phyloP scores from a whole-genome alignment of 23 tunicate genomes.

The Trididemnum nubilum region DNA sequence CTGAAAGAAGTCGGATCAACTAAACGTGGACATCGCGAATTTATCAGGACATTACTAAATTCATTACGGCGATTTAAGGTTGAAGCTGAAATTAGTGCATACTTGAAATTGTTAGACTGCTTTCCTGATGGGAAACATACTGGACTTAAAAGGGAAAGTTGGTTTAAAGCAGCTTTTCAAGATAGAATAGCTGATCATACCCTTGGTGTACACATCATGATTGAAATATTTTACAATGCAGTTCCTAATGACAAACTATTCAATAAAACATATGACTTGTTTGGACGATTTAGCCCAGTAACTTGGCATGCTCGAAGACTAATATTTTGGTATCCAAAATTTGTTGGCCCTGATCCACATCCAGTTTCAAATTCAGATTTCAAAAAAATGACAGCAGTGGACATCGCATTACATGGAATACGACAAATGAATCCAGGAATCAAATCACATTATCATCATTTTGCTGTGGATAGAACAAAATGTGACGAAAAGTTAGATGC shows the following conservation, averaged over 20 bases:
- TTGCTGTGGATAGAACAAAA: constrained; percentile 41
- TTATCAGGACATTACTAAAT: constrained; percentile 62
- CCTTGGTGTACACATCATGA: constrained; percentile 50
- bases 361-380: constrained; percentile 35
- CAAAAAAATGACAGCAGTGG: constrained; percentile 55
- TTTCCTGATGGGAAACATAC: constrained; percentile 87
- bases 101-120: constrained; percentile 73
- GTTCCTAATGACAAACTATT: constrained; percentile 61
- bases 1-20: constrained; percentile 71
- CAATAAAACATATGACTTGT: constrained; percentile 49
- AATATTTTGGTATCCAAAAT: constrained; percentile 81
- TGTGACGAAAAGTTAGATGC: constrained; percentile 34
- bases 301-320: constrained; percentile 40
- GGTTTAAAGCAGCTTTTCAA: constrained; percentile 71
- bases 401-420: constrained; percentile 75
- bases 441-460: constrained; percentile 46
- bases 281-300: constrained; percentile 76
- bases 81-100: constrained; percentile 67
- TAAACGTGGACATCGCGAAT: constrained; percentile 81
- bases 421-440: constrained; percentile 84
- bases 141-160: constrained; percentile 62
- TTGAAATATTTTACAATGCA: constrained; percentile 46
- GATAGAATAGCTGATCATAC: constrained; percentile 76
- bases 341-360: constrained; percentile 29
- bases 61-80: constrained; percentile 65